Evolutionary conservation across 2,797 vertebrate genomes (phyloP), one percentile per base, ranked within the genome.

Genomic region (Pampus argenteus): DNA sequence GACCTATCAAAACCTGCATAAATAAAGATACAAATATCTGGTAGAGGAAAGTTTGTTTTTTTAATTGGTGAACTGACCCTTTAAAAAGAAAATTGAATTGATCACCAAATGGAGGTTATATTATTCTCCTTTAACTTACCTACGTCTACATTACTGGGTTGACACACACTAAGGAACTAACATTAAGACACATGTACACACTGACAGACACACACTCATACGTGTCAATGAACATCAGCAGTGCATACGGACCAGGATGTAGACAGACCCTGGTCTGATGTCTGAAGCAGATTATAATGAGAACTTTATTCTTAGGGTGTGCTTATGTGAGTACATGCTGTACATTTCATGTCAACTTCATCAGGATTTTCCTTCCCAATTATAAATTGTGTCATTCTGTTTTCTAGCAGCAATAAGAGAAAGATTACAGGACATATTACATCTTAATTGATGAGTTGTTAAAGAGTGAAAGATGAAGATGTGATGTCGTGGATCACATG

Each of bases 391-490:
- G 44, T 60, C 17, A 6, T 54, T 58, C 7, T 29, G 54, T 71
- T 58, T 64, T 76, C 40, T n/a, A 55, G 68, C 23, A 51, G 11
- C 14, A 20, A 56, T 1, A 42, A 15, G 31, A 49, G 63, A 10
- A 71, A 64, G 26, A 66, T 17, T 6, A 67, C 15, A 47, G n/a
- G 26, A 58, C 23, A 29, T 44, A n/a, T 71, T 64, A 57, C 47
- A 76, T 51, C 62, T 66, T 57, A 28, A 58, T 5, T 50, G 40
- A 18, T n/a, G 56, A 65, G n/a, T 25, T 2, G 49, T 38, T 55
- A 36, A 49, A 66, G 25, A 66, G 20, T 54, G 36, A 66, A 44
- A 68, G 49, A 64, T n/a, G 38, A 74, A 28, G 34, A 38, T 63
- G 26, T 82, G 70, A 80, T 50, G 11, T 73, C 69, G 69, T 31